phyloP scores from a whole-genome alignment of 2,797 vertebrate genomes.

The Phyllotis vaccarum region DNA sequence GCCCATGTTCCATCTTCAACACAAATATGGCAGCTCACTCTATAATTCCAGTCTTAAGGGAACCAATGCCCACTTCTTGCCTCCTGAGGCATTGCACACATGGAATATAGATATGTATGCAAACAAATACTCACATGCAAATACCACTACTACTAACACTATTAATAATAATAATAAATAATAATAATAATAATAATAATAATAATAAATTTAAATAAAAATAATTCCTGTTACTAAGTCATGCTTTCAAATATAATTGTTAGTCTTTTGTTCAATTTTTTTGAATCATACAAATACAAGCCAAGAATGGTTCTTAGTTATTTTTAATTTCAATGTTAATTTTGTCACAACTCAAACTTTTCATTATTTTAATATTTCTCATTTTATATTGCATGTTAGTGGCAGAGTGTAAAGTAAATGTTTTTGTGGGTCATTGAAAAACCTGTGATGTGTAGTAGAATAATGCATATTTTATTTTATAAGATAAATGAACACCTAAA shows the following conservation, averaged over 20 bases:
- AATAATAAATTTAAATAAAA: background rate
- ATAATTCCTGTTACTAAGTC: conserved; percentile 50
- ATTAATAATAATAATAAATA: background rate
- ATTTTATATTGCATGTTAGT: conserved; percentile 27
- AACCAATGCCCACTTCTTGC: too few relatives aligned
- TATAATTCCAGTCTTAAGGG: background rate
- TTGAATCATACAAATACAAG: conserved; percentile 4
- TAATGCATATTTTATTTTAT: conserved; percentile 48
- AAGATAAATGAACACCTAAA: conserved; percentile 39
- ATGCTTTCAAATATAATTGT: conserved; percentile 32
- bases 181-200: background rate
- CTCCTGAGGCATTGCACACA: background rate
- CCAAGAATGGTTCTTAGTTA: conserved; percentile 36
- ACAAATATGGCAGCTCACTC: background rate
- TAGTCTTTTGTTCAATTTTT: conserved; percentile 18
- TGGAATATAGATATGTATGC: background rate
- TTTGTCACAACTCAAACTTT: conserved; percentile 37
- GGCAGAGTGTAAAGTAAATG: conserved; percentile 52
- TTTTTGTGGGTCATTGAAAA: conserved; percentile 60
- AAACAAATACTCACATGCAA: background rate
- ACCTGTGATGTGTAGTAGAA: conserved; percentile 10
- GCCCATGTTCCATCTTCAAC: background rate
- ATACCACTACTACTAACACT: background rate
- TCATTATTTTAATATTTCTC: conserved; percentile 29
- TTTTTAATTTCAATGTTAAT: conserved; percentile 66